Base-by-base conservation (phyloP, 2,797 vertebrate species). In the Enteromius unitaeniatus region DNA sequence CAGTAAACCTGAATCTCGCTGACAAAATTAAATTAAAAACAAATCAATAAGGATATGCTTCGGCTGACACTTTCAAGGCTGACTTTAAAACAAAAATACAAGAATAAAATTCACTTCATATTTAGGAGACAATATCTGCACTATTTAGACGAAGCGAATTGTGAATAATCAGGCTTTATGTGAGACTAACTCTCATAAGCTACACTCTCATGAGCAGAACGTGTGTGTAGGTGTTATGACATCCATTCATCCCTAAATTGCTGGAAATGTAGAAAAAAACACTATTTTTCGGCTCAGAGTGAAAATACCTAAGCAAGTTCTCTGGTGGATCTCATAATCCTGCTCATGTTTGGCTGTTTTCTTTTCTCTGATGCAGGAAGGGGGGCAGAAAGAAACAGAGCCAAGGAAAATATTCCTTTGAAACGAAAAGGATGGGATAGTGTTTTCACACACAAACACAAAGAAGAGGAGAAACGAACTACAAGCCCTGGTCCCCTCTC, bases 401-500 rank as follows among this genome's bases (percentile, higher is more conserved):
- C 82, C 82, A 87, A 87, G 81, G 84, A 86, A 88, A 80, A 87
- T 85, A 81, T 77, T 26, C 77, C 73, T 85, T 83, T 83, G 81
- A 86, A 85, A 64, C 69, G 76, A 87, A 87, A 85, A 78, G 81
- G 86, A 84, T 42, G 42, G 86, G 88, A 92, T 87, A 81, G 86
- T 89, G 88, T 85, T 90, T 90, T 92, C 89, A 90, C 88, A 90
- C 93, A 88, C 92, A 94, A 94, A 93, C 91, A 93, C 92, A 91
- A 92, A 95, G 84, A 94, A 92, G 91, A 93, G 91, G 90, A 94
- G 92, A 90, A 92, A 94, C 89, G 92, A 86, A 90, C 91, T 93
- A 92, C 91, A 93, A 93, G 94, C 91, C 93, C 93, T 93, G 91
- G 93, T 94, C 93, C 93, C 93, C 88, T 95, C 93, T 91, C 86